phyloP scores from a whole-genome alignment of 2,888 invertebrate species.

The Tachina fera region DNA sequence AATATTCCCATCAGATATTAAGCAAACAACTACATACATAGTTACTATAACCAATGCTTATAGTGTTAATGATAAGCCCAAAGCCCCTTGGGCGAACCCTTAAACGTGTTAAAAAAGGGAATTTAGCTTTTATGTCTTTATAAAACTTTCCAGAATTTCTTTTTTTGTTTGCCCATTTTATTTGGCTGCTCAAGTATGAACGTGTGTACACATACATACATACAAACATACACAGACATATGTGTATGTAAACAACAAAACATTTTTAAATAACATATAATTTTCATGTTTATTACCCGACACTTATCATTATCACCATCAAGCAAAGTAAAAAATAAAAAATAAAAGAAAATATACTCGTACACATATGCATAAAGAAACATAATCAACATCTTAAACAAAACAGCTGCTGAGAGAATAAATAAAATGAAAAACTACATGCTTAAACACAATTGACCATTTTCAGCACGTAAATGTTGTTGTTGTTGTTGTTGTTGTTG shows the following conservation, averaged over 20 bases:
- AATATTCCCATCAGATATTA: conserved; percentile 60
- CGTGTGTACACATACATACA: not conserved
- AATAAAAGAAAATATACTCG: not conserved
- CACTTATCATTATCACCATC: conserved; percentile 70
- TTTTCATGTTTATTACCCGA: conserved; percentile 69
- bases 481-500: no score
- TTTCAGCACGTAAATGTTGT: conserved; percentile 65
- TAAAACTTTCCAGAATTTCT: conserved; percentile 1
- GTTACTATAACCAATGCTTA: conserved; percentile 36
- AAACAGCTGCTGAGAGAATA: conserved; percentile 50
- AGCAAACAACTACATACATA: conserved; percentile 37
- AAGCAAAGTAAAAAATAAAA: conserved; percentile 22
- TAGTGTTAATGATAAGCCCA: conserved; percentile 41
- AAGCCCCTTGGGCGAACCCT: conserved; percentile 34
- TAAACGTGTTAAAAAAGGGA: conserved; percentile 47
- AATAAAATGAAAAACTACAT: conserved; percentile 47
- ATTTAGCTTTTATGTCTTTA: conserved; percentile 23
- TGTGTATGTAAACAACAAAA: conserved; percentile 22
- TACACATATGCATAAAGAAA: conserved; percentile 18
- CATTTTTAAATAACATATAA: conserved; percentile 66
- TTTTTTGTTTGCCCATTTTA: not conserved
- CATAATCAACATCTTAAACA: conserved; percentile 37
- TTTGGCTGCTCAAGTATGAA: not conserved
- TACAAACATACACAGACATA: not conserved
- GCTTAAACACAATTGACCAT: conserved; percentile 65